Conservation (phyloP, 2,797 vertebrate genomes). For the Hoplostethus atlanticus region DNA sequence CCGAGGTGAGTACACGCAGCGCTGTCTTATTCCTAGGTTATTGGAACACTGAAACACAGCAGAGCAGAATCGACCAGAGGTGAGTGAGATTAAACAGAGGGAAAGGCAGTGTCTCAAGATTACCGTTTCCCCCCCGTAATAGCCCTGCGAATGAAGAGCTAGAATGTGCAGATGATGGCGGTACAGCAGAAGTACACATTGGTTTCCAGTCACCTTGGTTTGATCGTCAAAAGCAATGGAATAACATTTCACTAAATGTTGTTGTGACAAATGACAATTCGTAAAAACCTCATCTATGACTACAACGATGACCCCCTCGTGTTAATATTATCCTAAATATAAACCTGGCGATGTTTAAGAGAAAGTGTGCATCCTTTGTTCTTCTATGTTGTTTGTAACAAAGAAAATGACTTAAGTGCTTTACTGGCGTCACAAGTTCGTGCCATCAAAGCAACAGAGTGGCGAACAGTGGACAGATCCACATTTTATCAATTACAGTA, state of each 20-base stretch:
- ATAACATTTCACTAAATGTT: too few relatives aligned
- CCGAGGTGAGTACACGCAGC: conserved; percentile 18
- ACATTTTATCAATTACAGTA: background rate
- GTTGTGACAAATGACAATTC: too few relatives aligned
- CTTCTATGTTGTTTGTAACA: too few relatives aligned
- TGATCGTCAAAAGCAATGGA: too few relatives aligned
- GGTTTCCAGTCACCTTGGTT: too few relatives aligned
- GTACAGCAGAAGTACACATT: too few relatives aligned
- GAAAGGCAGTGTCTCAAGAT: conserved; percentile 3
- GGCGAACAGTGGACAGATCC: background rate
- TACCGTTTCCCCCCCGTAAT: conserved; percentile 16
- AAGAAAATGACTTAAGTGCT: background rate
- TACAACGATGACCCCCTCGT: too few relatives aligned
- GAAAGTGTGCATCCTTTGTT: too few relatives aligned
- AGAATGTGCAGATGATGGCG: background rate
- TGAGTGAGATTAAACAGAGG: conserved; percentile 36
- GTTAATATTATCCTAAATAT: too few relatives aligned
- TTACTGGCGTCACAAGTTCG: background rate
- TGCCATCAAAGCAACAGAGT: background rate
- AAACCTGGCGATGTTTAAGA: too few relatives aligned
- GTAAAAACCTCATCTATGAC: too few relatives aligned
- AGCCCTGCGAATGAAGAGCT: background rate
- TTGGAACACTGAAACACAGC: conserved; percentile 26
- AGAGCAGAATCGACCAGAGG: conserved; percentile 24
- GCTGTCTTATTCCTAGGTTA: conserved; percentile 26